These are phyloP conservation scores for Yponomeuta cagnagella DNA, from an alignment of 2,888 invertebrate species.

Conservation along the genomic window DNA sequence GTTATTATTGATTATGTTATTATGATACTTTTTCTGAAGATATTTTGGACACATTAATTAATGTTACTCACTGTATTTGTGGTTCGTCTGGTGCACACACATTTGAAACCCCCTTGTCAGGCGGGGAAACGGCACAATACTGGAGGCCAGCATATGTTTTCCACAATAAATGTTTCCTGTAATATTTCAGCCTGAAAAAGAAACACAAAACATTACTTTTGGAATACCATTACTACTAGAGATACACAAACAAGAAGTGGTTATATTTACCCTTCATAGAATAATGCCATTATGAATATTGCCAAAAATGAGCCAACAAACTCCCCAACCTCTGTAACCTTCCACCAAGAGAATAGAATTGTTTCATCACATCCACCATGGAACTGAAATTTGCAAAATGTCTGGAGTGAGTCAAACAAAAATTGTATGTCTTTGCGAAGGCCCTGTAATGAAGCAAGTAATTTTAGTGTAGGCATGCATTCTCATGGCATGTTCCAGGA, in stretches of 20 bases:
- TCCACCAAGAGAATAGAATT: slow-evolving; percentile 90
- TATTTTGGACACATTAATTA: not conserved
- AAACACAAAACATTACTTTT: slow-evolving; percentile 18
- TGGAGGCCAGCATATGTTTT: slow-evolving; percentile 90
- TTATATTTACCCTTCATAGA: slow-evolving; percentile 91
- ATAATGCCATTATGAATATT: slow-evolving; percentile 92
- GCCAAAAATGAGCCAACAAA: slow-evolving; percentile 93
- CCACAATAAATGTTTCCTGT: slow-evolving; percentile 88
- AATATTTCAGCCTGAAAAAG: slow-evolving; percentile 77
- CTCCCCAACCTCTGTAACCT: slow-evolving; percentile 82
- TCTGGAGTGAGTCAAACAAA: too few species aligned
- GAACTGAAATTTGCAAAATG: slow-evolving; percentile 77
- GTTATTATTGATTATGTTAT: too few species aligned
- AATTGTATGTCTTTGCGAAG: too few species aligned
- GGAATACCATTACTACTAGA: not conserved
- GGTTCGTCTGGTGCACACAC: slow-evolving; percentile 78
- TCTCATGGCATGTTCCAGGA: too few species aligned
- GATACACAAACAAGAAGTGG: not conserved
- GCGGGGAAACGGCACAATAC: slow-evolving; percentile 89
- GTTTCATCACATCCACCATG: slow-evolving; percentile 85
- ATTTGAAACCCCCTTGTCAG: slow-evolving; percentile 77
- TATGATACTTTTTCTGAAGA: too few species aligned
- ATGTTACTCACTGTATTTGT: slow-evolving; percentile 78
- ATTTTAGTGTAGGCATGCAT: too few species aligned
- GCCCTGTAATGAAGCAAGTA: too few species aligned